phyloP scores from a whole-genome alignment of 2,797 vertebrate genomes.

The Molossus molossus region DNA sequence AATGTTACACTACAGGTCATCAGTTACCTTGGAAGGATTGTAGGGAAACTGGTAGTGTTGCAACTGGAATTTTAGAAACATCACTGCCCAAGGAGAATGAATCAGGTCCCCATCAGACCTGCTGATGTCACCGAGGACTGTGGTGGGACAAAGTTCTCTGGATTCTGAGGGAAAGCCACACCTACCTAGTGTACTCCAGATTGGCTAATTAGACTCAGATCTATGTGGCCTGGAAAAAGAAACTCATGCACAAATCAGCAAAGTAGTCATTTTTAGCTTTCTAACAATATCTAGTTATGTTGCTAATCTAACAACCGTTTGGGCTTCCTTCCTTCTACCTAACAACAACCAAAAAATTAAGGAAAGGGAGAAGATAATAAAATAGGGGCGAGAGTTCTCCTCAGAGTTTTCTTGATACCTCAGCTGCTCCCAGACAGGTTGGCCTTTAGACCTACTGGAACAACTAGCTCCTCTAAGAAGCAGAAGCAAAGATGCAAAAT shows the following conservation, averaged over 20 bases:
- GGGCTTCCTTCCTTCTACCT: background rate
- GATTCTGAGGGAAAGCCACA: background rate
- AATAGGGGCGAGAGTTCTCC: background rate
- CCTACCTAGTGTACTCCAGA: background rate
- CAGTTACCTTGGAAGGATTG: background rate
- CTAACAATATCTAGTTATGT: background rate
- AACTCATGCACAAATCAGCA: background rate
- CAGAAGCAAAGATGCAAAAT: background rate
- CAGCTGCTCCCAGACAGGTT: background rate
- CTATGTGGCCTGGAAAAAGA: background rate
- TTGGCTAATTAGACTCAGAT: background rate
- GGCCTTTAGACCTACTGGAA: background rate
- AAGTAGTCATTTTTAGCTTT: conserved; percentile 33
- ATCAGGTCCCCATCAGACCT: background rate
- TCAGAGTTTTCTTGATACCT: background rate
- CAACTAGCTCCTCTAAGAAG: background rate
- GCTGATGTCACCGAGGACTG: background rate
- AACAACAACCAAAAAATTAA: background rate
- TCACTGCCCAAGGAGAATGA: background rate
- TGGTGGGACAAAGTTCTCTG: background rate
- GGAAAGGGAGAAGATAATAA: background rate
- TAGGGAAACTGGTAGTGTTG: background rate
- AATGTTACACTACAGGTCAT: background rate
- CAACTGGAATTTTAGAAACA: background rate
- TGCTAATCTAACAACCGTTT: background rate